phyloP scores from a whole-genome alignment of 1,140 invertebrate species.

The Saccostrea echinata region DNA sequence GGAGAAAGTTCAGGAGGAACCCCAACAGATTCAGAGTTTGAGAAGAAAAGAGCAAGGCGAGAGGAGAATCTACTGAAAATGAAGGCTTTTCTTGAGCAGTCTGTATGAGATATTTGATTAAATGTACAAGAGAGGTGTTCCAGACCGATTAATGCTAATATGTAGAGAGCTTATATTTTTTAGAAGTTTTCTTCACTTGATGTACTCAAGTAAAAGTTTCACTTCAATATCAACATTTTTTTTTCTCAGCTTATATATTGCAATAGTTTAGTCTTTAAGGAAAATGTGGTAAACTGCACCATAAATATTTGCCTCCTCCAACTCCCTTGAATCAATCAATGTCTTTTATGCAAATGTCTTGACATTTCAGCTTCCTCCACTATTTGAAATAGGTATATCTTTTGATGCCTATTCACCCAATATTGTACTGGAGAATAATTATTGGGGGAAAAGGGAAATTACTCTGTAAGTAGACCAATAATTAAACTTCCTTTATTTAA shows the following conservation, averaged over 20 bases:
- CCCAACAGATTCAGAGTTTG: not conserved
- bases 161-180: too few relatives aligned
- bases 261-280: too few relatives aligned
- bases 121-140: too few relatives aligned
- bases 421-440: constrained; percentile 23
- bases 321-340: too few relatives aligned
- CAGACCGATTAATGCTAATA: too few relatives aligned
- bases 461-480: not conserved
- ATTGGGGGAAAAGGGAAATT: not conserved
- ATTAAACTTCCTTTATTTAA: not conserved
- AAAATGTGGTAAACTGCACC: too few relatives aligned
- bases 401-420: constrained; percentile 34
- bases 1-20: constrained; percentile 8
- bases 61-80: constrained; percentile 6
- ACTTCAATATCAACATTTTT: too few relatives aligned
- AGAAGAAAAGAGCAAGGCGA: not conserved
- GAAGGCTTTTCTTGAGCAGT: constrained; percentile 10
- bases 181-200: too few relatives aligned
- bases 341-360: too few relatives aligned
- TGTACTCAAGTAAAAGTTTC: too few relatives aligned
- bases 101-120: not conserved
- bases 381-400: constrained; percentile 20
- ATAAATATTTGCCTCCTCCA: too few relatives aligned
- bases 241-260: too few relatives aligned
- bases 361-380: constrained; percentile 2